These are phyloP conservation scores for Ammodytes dubius DNA, from an alignment of 2,113 vertebrate species.

Conservation along the genomic window DNA sequence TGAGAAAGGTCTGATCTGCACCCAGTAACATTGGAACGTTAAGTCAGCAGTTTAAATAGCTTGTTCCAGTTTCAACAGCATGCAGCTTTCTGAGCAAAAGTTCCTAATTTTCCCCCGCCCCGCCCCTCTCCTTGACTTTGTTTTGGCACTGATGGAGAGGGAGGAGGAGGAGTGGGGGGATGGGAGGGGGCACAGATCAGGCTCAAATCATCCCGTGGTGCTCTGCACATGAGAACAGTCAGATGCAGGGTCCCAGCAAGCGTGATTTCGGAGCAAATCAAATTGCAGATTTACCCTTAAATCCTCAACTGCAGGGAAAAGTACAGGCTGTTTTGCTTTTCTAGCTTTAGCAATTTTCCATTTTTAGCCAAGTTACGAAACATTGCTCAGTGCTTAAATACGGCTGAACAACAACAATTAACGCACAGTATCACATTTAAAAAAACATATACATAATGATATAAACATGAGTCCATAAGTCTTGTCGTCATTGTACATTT, in stretches of 20 bases:
- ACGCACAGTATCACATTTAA: background rate
- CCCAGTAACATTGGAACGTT: constrained; percentile 41
- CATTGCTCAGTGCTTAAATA: background rate
- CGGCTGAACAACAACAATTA: background rate
- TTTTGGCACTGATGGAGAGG: constrained; percentile 67
- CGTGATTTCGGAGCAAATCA: constrained; percentile 32
- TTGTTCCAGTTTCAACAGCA: constrained; percentile 59
- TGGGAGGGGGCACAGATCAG: constrained; percentile 67
- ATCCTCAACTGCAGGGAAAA: constrained; percentile 5
- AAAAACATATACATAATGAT: too few relatives aligned
- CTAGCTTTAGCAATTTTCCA: background rate
- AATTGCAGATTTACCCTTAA: constrained; percentile 38
- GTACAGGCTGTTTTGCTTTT: constrained; percentile 5
- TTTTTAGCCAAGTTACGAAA: background rate
- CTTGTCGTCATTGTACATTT: background rate
- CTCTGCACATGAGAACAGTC: constrained; percentile 70
- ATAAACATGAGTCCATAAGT: too few relatives aligned
- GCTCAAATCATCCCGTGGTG: constrained; percentile 75
- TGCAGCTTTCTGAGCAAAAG: constrained; percentile 59
- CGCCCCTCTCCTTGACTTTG: constrained; percentile 55
- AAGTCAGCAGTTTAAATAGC: constrained; percentile 67
- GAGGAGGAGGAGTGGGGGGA: constrained; percentile 14
- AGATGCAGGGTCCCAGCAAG: constrained; percentile 66
- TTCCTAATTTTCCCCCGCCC: constrained; percentile 28
- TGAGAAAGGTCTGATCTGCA: constrained; percentile 43